Base-by-base conservation (phyloP, 2,113 vertebrate genomes). In the Columba livia region DNA sequence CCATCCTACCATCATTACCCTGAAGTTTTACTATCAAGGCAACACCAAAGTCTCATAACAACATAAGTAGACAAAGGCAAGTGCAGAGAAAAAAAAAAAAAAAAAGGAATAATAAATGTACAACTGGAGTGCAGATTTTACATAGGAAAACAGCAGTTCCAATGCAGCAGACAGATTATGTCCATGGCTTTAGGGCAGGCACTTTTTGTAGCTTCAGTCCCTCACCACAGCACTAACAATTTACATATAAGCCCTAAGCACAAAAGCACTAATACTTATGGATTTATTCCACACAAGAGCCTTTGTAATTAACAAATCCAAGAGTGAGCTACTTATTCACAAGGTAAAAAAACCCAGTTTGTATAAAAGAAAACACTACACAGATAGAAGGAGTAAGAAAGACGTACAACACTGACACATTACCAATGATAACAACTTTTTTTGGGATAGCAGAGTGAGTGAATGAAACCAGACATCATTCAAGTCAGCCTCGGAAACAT, bases 31-130 rank as follows among this genome's bases (percentile, higher is more conserved):
- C 23, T 34, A 57, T 28, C 11, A 77, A 67, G 53, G 66, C 12
- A 82, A 36, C 12, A 53, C 14, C n/a, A 34, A 64, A 74, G 16
- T 40, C 48, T 75, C 7, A 0, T 18, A 71, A 75, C 15, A 79
- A 10, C 1, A 0, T 5, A 44, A 1, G 0, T 0, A 85, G 42
- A 57, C 82, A 88, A 58, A 11, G 6, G 12, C 42, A 88, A 66
- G 14, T 2, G 64, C 15, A 67, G 4, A 29, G 75, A 50, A 50
- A 50, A 47, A 75, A 44, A 79, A 50, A 50, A 50, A 47, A 75
- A 44, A 11, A n/a, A 58, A 48, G 5, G 13, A 85, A 57, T 32
- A 9, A 16, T 21, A 69, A 64, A 61, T 40, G 19, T 34, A 13
- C 3, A 19, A 8, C 40, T 54, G 64, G 7, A 51, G 10, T 11